Evolutionary conservation across 1,140 invertebrate species (phyloP).

Genomic region (Hycleus cichorii): DNA sequence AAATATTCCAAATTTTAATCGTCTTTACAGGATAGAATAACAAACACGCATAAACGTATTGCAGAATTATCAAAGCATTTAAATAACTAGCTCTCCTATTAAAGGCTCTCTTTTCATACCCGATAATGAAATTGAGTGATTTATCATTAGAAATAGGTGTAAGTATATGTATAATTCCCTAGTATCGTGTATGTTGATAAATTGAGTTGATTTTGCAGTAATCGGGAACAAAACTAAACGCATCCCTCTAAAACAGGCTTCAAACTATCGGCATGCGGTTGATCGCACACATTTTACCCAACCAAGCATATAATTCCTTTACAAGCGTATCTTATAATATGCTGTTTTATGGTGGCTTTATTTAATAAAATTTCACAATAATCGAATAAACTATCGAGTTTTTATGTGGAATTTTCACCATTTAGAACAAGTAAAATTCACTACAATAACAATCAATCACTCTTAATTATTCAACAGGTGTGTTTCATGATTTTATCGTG

Average conservation of each 20-base stretch:
- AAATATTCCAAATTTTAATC: constrained; percentile 15
- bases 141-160: too few relatives aligned
- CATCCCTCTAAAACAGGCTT: neutral
- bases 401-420: too few relatives aligned
- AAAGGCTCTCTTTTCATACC: too few relatives aligned
- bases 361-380: too few relatives aligned
- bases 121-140: too few relatives aligned
- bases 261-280: neutral
- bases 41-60: neutral
- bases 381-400: too few relatives aligned
- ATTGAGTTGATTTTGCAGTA: neutral
- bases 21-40: neutral
- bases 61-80: neutral
- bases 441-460: too few relatives aligned
- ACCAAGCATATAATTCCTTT: neutral
- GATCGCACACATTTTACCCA: neutral
- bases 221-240: too few relatives aligned
- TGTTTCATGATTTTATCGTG: neutral
- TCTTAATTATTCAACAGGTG: too few relatives aligned
- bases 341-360: too few relatives aligned
- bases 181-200: constrained; percentile 3
- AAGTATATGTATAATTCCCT: neutral
- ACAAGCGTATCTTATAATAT: neutral
- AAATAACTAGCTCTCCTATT: neutral
- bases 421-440: too few relatives aligned